These are phyloP conservation scores for Athrips mouffetella DNA, from an alignment of 2,888 invertebrate species.

Conservation along the genomic window DNA sequence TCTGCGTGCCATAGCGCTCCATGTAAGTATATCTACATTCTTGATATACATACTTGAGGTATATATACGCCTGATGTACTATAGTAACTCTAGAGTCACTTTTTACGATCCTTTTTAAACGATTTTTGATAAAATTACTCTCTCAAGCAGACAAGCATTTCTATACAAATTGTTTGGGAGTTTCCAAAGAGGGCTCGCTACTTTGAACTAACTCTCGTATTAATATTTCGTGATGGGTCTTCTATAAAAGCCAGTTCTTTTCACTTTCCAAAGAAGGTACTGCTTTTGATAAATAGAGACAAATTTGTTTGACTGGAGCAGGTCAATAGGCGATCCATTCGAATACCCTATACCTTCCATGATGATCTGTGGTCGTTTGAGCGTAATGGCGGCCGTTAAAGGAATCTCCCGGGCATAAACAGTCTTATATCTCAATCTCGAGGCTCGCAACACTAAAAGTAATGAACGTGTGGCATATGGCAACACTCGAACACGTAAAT, in stretches of 20 bases:
- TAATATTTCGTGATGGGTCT: too few species aligned
- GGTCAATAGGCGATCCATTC: not conserved
- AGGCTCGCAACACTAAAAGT: slow-evolving; percentile 20
- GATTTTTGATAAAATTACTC: too few species aligned
- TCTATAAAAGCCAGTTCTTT: not conserved
- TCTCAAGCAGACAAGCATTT: too few species aligned
- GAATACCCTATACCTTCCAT: not conserved
- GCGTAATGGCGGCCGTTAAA: slow-evolving; percentile 30
- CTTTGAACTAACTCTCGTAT: too few species aligned
- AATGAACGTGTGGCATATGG: slow-evolving; percentile 40
- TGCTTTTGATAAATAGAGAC: slow-evolving; percentile 3
- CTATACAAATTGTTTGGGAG: too few species aligned
- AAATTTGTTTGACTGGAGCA: not conserved
- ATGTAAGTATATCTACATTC: too few species aligned
- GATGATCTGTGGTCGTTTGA: slow-evolving; percentile 9
- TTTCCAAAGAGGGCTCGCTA: too few species aligned
- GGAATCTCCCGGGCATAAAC: slow-evolving; percentile 29
- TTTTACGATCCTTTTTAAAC: too few species aligned
- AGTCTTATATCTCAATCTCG: slow-evolving; percentile 30
- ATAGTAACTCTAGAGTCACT: too few species aligned
- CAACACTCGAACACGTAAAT: slow-evolving; percentile 40
- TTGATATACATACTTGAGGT: too few species aligned
- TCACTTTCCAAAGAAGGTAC: not conserved
- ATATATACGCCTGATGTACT: too few species aligned
- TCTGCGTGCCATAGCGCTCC: too few species aligned